Base-by-base conservation (phyloP, 2,888 invertebrate species). In the Ectropis crepuscularia region DNA sequence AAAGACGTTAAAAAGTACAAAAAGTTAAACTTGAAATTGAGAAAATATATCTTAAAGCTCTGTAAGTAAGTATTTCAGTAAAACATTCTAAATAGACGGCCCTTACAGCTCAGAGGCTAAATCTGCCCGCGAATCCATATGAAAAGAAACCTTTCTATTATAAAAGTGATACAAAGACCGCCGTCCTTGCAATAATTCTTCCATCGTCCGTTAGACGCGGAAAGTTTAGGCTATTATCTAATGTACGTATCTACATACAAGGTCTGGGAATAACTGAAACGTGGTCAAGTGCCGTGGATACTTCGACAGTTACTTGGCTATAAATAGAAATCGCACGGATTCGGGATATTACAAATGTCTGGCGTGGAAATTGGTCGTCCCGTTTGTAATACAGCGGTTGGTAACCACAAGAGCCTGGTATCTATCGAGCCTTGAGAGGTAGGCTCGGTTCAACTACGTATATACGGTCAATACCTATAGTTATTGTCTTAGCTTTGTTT, bases 131-230 rank as follows among this genome's bases (percentile, higher is more conserved):
- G 28, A 53, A 53, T 64, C 53, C 57, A 49, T 60, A 60, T 64
- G 47, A 64, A 64, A 64, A 60, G 64, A 38, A 55, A 60, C 51
- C 60, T 64, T 64, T 65, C 58, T 61, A 65, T 67, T 60, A 54
- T 64, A 63, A 60, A 65, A 68, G 67, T 55, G 63, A 63, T 61
- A 69, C 65, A 67, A 63, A 61, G 68, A 66, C 46, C 51, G 60
- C 67, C 67, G 63, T 69, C 69, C 65, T 62, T 45, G 68, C 65
- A 80, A 86, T 86, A 86, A 83, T 84, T 86, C 86, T 78, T 85
- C 78, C 83, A 83, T 80, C 78, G 78, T 78, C 82, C 83, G 85
- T 80, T 85, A 83, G 78, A 77, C 85, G 76, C 77, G 78, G 72
- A 77, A 81, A 82, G 76, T 85, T 83, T 61, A 38, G 57, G 57